Base-by-base conservation (phyloP, 2,113 vertebrate species). In the Pseudonaja textilis region DNA sequence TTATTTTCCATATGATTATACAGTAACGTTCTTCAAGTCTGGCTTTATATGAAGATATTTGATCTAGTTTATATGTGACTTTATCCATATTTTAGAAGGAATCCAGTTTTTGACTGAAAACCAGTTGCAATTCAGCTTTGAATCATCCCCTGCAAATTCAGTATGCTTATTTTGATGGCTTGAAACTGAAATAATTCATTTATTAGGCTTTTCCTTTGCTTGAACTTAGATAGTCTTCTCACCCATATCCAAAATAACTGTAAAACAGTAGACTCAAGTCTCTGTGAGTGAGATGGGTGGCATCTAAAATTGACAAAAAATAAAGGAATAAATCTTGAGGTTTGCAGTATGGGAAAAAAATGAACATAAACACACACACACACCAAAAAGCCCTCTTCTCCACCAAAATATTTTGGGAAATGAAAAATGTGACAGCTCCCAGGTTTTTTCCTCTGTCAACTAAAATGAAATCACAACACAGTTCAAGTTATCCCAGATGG, bases 41-140 rank as follows among this genome's bases (percentile, higher is more conserved):
- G 20, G 20, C 34, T 50, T 34, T 93, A 39, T 95, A 85, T 96
- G 94, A 93, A 91, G 74, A 93, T 0, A 0, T 93, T 56, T 89
- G 88, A 94, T 23, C 10, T 93, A 92, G n/a, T 55, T 89, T 85
- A 85, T 69, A 74, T 5, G 1, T 39, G 56, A 92, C 0, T 7
- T 95, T n/a, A 90, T 93, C 74, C 52, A 88, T 90, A 88, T 93
- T 94, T 93, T 92, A 90, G 47, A 91, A 23, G 4, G 90, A 92
- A 45, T 9, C 54, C 91, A 93, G 90, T 50, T 94, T 93, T 94
- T 54, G 39, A 91, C 56, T 87, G 93, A 93, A 0, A 1, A 39
- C 18, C 69, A 81, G 6, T 93, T 85, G n/a, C 90, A 93, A 93
- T 95, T 93, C 47, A 90, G 85, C n/a, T 59, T 59, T 45, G 11